Base-by-base conservation (phyloP, 2,113 vertebrate species). In the Danionella cerebrum region DNA sequence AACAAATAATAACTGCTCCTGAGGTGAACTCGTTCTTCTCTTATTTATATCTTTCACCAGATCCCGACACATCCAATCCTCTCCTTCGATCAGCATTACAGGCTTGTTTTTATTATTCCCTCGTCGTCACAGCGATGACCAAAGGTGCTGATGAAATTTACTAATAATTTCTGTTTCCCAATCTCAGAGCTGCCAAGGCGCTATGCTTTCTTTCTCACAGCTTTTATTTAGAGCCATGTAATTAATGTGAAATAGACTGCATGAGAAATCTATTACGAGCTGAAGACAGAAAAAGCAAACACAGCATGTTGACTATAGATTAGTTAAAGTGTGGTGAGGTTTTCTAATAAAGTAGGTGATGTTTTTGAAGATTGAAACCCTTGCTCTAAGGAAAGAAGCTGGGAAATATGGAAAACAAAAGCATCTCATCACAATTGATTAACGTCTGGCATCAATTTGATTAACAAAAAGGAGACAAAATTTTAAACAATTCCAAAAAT, bases 231-330 rank as follows among this genome's bases (percentile, higher is more conserved):
- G 64, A 31, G 68, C 16, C 53, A 52, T 3, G 2, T 39, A 59
- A 69, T 68, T 65, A 52, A 76, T 63, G 58, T 72, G 51, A 58
- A 55, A 65, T 27, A 31, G 50, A 68, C 38, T 27, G 16, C 25
- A 52, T 52, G 18, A 58, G 58, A 52, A 72, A 69, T 39, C 27
- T 22, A 58, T 69, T 69, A 53, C 33, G 48, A 51, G 13, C 7
- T 25, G 3, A n/a, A 25, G 11, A 19, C 53, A 18, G 22, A 47
- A 48, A 66, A 10, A 47, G 25, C 55, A 27, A 22, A 36, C 54
- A 9, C 29, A 70, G 67, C 59, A 53, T n/a, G 22, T 35, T 14
- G n/a, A 9, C 13, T 19, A 45, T 1, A 53, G 36, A 29, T 18
- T 18, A 10, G n/a, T 47, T 48, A 44, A 36, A 14, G n/a, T n/a